Percentiles rank a stretch among this genome's conserved stretches.
Evolutionary conservation across 1,140 invertebrate species (phyloP).

Genomic region (Asobara japonica): DNA sequence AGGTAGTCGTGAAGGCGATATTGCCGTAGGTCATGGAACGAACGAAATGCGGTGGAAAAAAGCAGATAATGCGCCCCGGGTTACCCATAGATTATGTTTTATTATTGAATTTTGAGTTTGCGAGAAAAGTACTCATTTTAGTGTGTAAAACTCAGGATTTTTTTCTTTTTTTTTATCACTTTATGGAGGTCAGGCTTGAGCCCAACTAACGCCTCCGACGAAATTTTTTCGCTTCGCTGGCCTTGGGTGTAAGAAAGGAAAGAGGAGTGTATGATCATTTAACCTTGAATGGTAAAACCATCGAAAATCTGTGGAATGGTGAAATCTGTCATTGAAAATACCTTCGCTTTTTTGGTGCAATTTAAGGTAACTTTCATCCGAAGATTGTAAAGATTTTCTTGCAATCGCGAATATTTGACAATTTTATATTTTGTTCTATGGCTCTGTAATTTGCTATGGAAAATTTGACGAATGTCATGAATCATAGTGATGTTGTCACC

Average conservation of each 20-base stretch:
- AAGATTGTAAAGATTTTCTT: no score
- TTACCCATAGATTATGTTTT: not conserved
- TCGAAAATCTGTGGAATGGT: not conserved
- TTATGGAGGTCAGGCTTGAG: not conserved
- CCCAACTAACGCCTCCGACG: not conserved
- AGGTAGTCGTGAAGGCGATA: not conserved
- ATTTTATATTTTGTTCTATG: no score
- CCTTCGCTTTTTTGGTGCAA: no score
- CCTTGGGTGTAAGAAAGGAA: not conserved
- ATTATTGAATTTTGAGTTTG: not conserved
- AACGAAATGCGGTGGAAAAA: not conserved
- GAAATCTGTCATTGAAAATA: no score
- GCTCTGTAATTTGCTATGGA: no score
- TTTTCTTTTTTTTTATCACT: not conserved
- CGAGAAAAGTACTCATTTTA: not conserved
- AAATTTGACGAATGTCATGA: no score
- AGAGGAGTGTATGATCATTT: not conserved
- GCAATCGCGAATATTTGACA: no score
- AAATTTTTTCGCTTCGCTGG: not conserved
- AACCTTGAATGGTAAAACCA: not conserved
- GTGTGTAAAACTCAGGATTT: no score
- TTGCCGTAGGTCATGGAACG: conserved; percentile 4
- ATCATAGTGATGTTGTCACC: no score
- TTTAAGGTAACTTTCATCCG: no score
- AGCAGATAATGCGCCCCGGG: not conserved